A percentile compares a stretch with the other conserved stretches of the same genome.
Evolutionary conservation across 2,888 invertebrate species (phyloP).

Genomic region (Cephus nigrinus): DNA sequence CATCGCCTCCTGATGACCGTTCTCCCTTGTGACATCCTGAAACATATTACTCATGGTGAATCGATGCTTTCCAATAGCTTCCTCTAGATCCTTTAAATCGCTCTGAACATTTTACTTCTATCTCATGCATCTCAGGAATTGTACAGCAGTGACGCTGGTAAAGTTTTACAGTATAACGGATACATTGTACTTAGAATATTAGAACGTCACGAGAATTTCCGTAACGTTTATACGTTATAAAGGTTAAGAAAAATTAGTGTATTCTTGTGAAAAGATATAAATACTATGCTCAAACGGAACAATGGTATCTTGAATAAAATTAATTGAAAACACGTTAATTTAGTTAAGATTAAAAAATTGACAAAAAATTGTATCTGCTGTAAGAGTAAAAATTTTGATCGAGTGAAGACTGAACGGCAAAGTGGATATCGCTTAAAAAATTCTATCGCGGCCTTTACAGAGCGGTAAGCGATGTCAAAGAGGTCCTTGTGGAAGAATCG

Average conservation of each 20-base stretch:
- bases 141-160: neutral
- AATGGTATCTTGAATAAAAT: neutral
- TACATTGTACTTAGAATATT: neutral
- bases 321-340: neutral
- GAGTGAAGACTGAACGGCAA: no score
- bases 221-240: no score
- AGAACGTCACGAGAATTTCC: no score
- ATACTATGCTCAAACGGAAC: neutral
- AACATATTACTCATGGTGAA: constrained; percentile 16
- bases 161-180: neutral
- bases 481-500: neutral
- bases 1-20: constrained; percentile 40
- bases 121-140: neutral
- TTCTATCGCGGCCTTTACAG: neutral
- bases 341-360: neutral
- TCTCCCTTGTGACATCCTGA: constrained; percentile 40
- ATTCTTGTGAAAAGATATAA: neutral
- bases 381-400: no score
- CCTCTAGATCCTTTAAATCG: neutral
- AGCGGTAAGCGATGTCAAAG: neutral
- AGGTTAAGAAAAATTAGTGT: neutral
- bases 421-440: neutral
- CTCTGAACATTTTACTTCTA: neutral
- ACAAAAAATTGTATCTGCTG: neutral
- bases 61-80: constrained; percentile 1